Conservation (phyloP, 1,140 invertebrate genomes). For the Drosophila prosaltans region DNA sequence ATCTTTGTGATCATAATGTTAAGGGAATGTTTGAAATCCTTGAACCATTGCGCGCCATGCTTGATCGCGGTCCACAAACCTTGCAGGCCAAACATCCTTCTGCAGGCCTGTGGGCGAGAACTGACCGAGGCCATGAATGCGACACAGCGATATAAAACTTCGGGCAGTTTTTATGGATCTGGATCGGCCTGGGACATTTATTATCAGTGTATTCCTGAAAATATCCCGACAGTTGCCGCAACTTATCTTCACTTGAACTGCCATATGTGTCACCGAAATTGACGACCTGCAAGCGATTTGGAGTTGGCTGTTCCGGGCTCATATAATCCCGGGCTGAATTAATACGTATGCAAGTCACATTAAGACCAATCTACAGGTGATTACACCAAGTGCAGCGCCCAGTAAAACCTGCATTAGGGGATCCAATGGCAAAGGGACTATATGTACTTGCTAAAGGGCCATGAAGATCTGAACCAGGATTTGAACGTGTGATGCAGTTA, state of each 20-base stretch:
- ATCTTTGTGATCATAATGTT: conserved; percentile 97
- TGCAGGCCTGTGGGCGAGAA: conserved; percentile 97
- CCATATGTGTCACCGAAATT: conserved; percentile 96
- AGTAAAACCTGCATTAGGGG: conserved; percentile 96
- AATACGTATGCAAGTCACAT: conserved; percentile 94
- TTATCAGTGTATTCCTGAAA: conserved; percentile 97
- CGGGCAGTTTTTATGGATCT: conserved; percentile 93
- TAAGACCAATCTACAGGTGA: conserved; percentile 92
- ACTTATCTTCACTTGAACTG: conserved; percentile 93
- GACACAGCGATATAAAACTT: conserved; percentile 94
- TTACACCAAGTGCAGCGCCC: conserved; percentile 98
- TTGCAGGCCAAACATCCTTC: conserved; percentile 98
- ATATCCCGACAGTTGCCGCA: conserved; percentile 97
- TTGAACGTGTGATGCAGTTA: conserved; percentile 99
- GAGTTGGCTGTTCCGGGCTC: conserved; percentile 98
- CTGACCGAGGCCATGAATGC: conserved; percentile 96
- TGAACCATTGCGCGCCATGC: conserved; percentile 96
- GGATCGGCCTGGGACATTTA: conserved; percentile 99
- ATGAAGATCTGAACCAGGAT: conserved; percentile 99
- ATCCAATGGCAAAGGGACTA: conserved; percentile 98
- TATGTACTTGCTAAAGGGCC: conserved; percentile 99
- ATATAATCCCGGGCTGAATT: conserved; percentile 91
- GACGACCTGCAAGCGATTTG: conserved; percentile 93
- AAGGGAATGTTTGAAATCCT: conserved; percentile 98
- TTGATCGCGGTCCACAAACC: conserved; percentile 97